phyloP scores from a whole-genome alignment of 2,113 vertebrate genomes.

The Gadus chalcogrammus region DNA sequence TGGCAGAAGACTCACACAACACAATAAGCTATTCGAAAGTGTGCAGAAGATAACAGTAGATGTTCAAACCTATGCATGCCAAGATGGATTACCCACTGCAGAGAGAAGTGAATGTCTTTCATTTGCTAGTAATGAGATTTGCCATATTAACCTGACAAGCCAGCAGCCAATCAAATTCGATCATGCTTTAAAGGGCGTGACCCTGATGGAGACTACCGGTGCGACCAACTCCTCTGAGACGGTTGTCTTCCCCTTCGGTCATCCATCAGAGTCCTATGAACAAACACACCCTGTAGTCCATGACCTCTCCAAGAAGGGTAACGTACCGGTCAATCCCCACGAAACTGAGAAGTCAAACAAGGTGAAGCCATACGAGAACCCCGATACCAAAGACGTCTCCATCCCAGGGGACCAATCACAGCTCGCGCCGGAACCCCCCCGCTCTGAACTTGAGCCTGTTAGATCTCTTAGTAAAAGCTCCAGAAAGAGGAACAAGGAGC shows the following conservation, averaged over 20 bases:
- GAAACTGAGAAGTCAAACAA: slow-evolving; percentile 9
- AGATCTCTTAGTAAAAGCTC: slow-evolving; percentile 59
- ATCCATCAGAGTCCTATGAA: slow-evolving; percentile 5
- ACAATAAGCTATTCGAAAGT: not conserved
- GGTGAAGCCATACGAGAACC: slow-evolving; percentile 7
- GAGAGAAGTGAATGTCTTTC: slow-evolving; percentile 6
- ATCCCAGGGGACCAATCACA: slow-evolving; percentile 9
- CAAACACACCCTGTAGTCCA: slow-evolving; percentile 19
- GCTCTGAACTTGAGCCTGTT: slow-evolving; percentile 38
- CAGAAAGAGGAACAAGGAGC: slow-evolving; percentile 67
- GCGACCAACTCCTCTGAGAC: slow-evolving; percentile 17
- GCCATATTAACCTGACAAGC: not conserved
- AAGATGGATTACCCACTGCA: not conserved
- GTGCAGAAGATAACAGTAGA: not conserved
- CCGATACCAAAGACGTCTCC: slow-evolving; percentile 26
- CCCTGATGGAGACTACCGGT: not conserved
- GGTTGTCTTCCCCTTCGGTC: slow-evolving; percentile 13
- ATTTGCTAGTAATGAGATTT: not conserved
- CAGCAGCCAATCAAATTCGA: not conserved
- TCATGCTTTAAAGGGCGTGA: slow-evolving; percentile 10
- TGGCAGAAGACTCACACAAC: not conserved
- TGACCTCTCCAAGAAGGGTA: slow-evolving; percentile 4
- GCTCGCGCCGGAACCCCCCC: slow-evolving; percentile 18
- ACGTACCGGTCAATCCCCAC: slow-evolving; percentile 8
- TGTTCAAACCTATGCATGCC: not conserved